Percentiles rank a stretch among this genome's conserved stretches.
Evolutionary conservation across 2,113 vertebrate genomes (phyloP).

Genomic region (Agelaius tricolor): DNA sequence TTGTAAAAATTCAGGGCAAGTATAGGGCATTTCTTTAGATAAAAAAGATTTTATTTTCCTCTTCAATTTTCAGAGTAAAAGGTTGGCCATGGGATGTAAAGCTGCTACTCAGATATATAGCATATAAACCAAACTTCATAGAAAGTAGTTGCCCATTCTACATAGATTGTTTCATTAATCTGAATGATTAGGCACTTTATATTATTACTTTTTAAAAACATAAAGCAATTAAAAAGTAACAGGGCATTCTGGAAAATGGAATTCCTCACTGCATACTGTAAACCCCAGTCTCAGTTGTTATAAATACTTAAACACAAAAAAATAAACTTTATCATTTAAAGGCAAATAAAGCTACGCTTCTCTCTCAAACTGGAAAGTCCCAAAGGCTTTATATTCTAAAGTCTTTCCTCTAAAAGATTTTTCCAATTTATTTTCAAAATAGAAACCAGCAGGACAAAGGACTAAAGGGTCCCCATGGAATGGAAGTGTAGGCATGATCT

Average conservation of each 20-base stretch:
- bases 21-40: background rate
- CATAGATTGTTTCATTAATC: background rate
- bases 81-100: background rate
- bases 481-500: background rate
- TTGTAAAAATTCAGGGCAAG: background rate
- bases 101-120: background rate
- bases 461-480: constrained; percentile 10
- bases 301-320: constrained; percentile 66
- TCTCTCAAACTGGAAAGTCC: constrained; percentile 21
- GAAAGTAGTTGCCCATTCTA: background rate
- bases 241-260: background rate
- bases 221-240: constrained; percentile 55
- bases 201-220: background rate
- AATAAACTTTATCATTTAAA: constrained; percentile 64
- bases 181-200: constrained; percentile 20
- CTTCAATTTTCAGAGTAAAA: background rate
- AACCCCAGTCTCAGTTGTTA: constrained; percentile 45
- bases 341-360: constrained; percentile 47
- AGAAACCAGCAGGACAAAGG: constrained; percentile 43
- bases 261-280: background rate
- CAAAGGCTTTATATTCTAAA: constrained; percentile 41
- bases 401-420: constrained; percentile 20
- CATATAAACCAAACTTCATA: background rate
- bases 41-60: background rate
- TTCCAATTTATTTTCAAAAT: constrained; percentile 61